Percentiles rank a stretch among this genome's conserved stretches.
These are phyloP conservation scores for Cyclopterus lumpus DNA, from an alignment of 2,797 vertebrate genomes.

Conservation along the genomic window DNA sequence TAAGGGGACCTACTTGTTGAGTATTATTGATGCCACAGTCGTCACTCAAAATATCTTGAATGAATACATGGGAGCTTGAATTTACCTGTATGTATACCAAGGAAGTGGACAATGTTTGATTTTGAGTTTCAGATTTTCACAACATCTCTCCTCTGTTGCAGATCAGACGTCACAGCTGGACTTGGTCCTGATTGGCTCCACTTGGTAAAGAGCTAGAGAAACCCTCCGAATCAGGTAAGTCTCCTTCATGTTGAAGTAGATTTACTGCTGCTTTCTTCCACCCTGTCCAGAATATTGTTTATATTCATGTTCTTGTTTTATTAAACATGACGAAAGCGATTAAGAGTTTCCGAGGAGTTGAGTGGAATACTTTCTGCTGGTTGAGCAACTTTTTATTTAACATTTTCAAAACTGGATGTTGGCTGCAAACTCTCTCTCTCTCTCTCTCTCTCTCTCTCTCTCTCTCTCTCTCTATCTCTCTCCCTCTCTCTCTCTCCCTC, in stretches of 20 bases:
- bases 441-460: not conserved
- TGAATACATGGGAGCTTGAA: not conserved
- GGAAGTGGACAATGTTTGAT: not conserved
- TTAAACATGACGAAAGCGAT: not conserved
- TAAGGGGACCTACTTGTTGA: not conserved
- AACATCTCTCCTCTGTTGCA: not conserved
- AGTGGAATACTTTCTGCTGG: not conserved
- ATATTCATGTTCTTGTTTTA: not conserved
- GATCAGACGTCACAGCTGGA: not conserved
- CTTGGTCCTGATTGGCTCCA: constrained; percentile 7
- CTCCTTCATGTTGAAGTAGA: not conserved
- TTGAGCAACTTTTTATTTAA: not conserved
- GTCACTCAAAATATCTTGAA: not conserved
- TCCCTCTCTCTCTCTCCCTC: too few relatives aligned
- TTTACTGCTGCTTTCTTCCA: not conserved
- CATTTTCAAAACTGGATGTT: not conserved
- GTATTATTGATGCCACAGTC: not conserved
- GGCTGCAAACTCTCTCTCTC: not conserved
- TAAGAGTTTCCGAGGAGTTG: not conserved
- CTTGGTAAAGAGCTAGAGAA: not conserved
- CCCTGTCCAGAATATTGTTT: not conserved
- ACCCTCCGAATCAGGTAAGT: constrained; percentile 29
- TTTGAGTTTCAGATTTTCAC: not conserved
- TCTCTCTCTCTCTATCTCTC: not conserved
- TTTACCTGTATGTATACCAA: not conserved